phyloP scores from a whole-genome alignment of 2,797 vertebrate species.

The Pogoniulus pusillus region DNA sequence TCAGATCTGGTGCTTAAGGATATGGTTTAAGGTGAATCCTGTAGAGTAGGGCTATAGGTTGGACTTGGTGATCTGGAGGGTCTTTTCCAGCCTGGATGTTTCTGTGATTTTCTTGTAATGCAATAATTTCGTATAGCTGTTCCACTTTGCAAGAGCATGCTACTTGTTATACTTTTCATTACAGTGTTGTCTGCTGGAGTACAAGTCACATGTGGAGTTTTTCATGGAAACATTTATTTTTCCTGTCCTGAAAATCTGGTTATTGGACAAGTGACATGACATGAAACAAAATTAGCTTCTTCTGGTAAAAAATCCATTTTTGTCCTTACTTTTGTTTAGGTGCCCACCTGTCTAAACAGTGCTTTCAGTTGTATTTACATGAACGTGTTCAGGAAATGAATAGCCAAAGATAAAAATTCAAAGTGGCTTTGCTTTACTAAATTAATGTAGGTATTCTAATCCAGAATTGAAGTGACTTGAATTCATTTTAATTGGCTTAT shows the following conservation, averaged over 20 bases:
- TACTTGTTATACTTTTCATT: background rate
- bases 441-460: background rate
- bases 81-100: no score
- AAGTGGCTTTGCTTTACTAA: background rate
- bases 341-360: background rate
- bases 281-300: background rate
- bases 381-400: background rate
- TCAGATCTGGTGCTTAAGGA: no score
- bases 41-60: no score
- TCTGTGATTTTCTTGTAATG: background rate
- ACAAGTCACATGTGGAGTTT: background rate
- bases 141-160: background rate
- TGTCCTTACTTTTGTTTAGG: background rate
- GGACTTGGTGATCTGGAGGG: no score
- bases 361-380: background rate
- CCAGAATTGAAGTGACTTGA: background rate
- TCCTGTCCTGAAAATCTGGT: background rate
- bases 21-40: no score
- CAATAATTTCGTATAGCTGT: background rate
- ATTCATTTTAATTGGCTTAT: background rate
- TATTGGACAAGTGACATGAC: rapidly evolving
- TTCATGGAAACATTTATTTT: background rate
- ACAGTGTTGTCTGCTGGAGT: background rate
- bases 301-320: background rate
- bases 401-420: background rate